Evolutionary conservation across 2,888 invertebrate genomes (phyloP).

Genomic region (Drosophila nigricruria): DNA sequence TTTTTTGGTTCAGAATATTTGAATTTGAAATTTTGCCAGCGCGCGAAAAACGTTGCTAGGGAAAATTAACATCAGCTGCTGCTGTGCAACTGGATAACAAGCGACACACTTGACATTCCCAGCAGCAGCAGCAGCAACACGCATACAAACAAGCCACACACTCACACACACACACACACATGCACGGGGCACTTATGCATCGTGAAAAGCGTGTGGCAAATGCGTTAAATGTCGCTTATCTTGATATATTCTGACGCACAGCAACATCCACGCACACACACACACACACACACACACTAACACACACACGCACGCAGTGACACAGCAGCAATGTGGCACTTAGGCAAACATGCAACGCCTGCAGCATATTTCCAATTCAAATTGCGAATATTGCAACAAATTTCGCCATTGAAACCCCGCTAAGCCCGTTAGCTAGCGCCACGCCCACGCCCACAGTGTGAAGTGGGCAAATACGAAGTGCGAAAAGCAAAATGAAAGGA

Average conservation of each 20-base stretch:
- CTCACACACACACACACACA: slow-evolving; percentile 1
- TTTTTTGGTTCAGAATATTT: slow-evolving; percentile 1
- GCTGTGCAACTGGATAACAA: slow-evolving; percentile 31
- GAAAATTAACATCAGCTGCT: slow-evolving; percentile 20
- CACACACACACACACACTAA: slow-evolving; percentile 2
- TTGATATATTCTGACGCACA: slow-evolving; percentile 55
- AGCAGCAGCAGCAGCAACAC: slow-evolving; percentile 4
- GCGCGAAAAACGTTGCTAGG: slow-evolving; percentile 5
- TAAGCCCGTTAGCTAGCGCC: slow-evolving; percentile 8
- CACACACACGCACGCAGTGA: slow-evolving; percentile 22
- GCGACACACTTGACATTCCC: slow-evolving; percentile 46
- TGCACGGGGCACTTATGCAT: slow-evolving; percentile 38
- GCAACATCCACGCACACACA: slow-evolving; percentile 12
- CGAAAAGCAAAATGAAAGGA: slow-evolving; percentile 32
- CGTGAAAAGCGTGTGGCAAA: slow-evolving; percentile 62
- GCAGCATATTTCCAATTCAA: slow-evolving; percentile 72
- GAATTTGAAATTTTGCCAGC: slow-evolving; percentile 6
- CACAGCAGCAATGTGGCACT: slow-evolving; percentile 50
- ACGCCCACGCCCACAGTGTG: not conserved
- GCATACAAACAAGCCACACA: slow-evolving; percentile 10
- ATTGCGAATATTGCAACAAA: slow-evolving; percentile 74
- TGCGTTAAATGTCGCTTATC: slow-evolving; percentile 72
- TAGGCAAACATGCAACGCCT: slow-evolving; percentile 69
- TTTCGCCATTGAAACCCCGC: slow-evolving; percentile 39
- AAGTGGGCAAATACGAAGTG: slow-evolving; percentile 3